These are phyloP conservation scores for silkworm (Bombyx mori) DNA, from an alignment of 1,140 invertebrate species.

Conservation along the genomic window DNA sequence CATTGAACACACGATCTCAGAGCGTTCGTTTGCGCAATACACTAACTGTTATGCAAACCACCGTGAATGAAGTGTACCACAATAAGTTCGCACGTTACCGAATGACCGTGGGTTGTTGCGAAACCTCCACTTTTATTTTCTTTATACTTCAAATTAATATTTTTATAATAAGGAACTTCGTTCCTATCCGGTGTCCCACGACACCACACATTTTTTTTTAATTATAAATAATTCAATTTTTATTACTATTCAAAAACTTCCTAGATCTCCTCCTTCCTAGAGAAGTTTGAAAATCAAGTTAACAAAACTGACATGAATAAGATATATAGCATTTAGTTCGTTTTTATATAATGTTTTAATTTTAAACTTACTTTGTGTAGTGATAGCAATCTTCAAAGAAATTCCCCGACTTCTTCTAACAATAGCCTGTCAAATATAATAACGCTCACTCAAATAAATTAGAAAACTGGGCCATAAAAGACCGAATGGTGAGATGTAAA, in stretches of 20 bases:
- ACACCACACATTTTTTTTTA: no score
- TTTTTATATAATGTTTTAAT: constrained; percentile 2
- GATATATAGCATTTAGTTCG: neutral
- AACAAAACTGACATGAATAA: constrained; percentile 3
- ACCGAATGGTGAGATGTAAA: constrained; percentile 21
- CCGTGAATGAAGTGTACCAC: no score
- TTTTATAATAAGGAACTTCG: no score
- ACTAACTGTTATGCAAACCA: no score
- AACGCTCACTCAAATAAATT: constrained; percentile 29
- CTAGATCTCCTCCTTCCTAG: no score
- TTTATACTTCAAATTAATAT: no score
- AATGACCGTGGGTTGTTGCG: no score
- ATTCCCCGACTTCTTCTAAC: constrained; percentile 12
- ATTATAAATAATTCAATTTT: constrained; percentile 7
- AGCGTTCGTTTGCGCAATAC: no score
- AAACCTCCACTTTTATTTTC: no score
- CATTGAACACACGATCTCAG: no score
- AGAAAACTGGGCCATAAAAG: constrained; percentile 24
- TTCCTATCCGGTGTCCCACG: no score
- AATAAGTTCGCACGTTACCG: no score
- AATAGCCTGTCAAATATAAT: constrained; percentile 18
- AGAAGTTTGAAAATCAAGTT: constrained; percentile 1
- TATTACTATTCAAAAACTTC: constrained; percentile 2
- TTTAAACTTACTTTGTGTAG: neutral
- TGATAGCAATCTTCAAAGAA: constrained; percentile 6